Percentiles rank a stretch among this genome's conserved stretches.
Conservation (phyloP, 2,888 invertebrate genomes). For the Argyresthia albistria region DNA sequence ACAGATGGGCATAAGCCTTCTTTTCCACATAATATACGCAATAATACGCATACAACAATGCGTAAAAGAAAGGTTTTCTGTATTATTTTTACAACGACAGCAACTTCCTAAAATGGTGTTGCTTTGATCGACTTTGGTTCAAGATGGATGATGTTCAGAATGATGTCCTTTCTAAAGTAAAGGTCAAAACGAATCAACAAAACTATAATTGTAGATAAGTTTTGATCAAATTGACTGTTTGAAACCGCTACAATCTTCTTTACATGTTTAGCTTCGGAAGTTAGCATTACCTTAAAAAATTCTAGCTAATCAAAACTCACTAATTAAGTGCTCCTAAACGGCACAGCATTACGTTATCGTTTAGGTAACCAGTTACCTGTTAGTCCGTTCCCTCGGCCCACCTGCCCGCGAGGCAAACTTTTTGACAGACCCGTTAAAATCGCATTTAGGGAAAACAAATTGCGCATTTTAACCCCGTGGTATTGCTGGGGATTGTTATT, state of each 20-base stretch:
- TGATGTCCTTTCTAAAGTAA: too few species aligned
- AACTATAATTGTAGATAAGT: too few species aligned
- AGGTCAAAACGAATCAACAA: too few species aligned
- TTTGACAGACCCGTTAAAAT: conserved; percentile 45
- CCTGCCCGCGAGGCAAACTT: conserved; percentile 53
- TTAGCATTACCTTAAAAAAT: neutral
- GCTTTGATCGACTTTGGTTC: too few species aligned
- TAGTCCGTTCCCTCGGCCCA: conserved; percentile 26
- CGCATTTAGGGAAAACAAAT: conserved; percentile 54
- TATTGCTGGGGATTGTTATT: conserved; percentile 29
- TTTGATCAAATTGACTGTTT: too few species aligned
- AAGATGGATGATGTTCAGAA: too few species aligned
- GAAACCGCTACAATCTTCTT: neutral
- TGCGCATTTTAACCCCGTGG: conserved; percentile 49
- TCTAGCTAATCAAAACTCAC: neutral
- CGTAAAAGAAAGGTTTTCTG: too few species aligned
- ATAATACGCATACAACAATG: too few species aligned
- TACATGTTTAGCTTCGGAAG: neutral
- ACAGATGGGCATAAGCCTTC: too few species aligned
- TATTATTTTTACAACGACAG: too few species aligned
- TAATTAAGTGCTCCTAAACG: conserved; percentile 14
- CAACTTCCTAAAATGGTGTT: too few species aligned
- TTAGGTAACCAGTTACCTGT: conserved; percentile 8
- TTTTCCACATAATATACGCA: too few species aligned
- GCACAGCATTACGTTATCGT: conserved; percentile 7